Conservation (phyloP, 2,888 invertebrate species). For the Perizoma flavofasciatum region DNA sequence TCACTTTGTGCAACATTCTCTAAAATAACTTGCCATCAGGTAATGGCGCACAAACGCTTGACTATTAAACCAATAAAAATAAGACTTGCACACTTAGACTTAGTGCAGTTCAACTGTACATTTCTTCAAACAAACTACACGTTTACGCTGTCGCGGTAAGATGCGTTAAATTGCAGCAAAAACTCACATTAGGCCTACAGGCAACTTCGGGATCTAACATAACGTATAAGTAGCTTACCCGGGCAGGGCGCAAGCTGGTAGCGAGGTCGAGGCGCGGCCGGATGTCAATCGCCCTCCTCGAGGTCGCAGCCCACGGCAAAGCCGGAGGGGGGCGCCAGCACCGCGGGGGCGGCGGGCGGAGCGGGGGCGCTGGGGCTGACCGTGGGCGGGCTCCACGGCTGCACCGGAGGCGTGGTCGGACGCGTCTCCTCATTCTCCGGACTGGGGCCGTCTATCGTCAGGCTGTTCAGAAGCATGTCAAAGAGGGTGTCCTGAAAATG, state of each 20-base stretch:
- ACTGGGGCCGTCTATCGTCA: constrained; percentile 58
- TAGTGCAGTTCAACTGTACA: too few species aligned
- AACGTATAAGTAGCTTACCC: constrained; percentile 7
- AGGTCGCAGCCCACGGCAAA: constrained; percentile 1
- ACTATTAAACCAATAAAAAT: too few species aligned
- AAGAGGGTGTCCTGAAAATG: constrained; percentile 70
- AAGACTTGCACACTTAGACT: too few species aligned
- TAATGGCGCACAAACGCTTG: too few species aligned
- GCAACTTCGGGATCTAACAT: too few species aligned
- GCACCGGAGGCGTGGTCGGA: constrained; percentile 62
- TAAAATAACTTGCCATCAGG: too few species aligned
- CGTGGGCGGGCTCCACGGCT: constrained; percentile 65
- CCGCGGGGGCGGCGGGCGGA: constrained; percentile 26
- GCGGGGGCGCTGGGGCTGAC: constrained; percentile 35
- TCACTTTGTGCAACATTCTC: too few species aligned
- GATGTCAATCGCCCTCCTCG: constrained; percentile 24
- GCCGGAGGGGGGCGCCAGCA: background rate
- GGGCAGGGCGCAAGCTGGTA: constrained; percentile 17
- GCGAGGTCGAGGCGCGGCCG: constrained; percentile 13
- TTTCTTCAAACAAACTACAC: too few species aligned
- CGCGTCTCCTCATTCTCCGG: constrained; percentile 43
- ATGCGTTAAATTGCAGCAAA: too few species aligned
- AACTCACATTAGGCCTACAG: too few species aligned
- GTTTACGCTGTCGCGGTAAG: too few species aligned
- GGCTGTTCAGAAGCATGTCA: constrained; percentile 73